Base-by-base conservation (phyloP, 2,888 invertebrate species). In the Mimachlamys varia region DNA sequence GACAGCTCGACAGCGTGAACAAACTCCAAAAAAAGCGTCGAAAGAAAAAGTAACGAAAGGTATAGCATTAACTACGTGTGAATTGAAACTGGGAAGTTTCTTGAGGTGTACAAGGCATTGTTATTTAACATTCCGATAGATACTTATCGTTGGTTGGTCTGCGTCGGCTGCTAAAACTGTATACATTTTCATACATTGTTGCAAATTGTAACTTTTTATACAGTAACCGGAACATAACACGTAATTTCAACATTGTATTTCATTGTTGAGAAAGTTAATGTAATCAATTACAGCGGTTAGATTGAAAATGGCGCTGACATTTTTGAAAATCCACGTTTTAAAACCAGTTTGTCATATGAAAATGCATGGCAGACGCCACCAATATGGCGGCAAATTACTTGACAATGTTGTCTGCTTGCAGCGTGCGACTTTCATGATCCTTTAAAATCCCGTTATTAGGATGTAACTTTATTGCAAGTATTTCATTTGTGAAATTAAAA, bases 351-450 rank as follows among this genome's bases (percentile, higher is more conserved):
- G 76, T 33, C 12, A 15, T 12, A 76, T 12, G 22, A 76, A 76
- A 27, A 27, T 76, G 89, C 55, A 87, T 89, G 92, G 92, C 93
- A 93, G 93, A 93, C 93, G 93, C 92, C 91, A 91, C 89, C 91
- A 93, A 93, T 88, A 93, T 93, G 93, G 93, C 93, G 92, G 92
- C 90, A 91, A 37, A 90, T n/a, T 50, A 76, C 88, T 87, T 53
- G 50, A 55, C 50, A 87, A 53, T 88, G 76, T 91, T 89, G 38
- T n/a, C 76, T 89, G 55, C 50, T 50, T 22, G 27, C 53, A 89
- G 49, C 22, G 1, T 33, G 22, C 88, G 19, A 17, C 27, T 53
- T 88, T 15, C 53, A 49, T 33, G 88, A 27, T 88, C 27, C 49
- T n/a, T 88, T 53, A 33, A 88, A 88, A 88, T 22, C 27, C n/a